These are phyloP conservation scores for Lithophane ornitopus DNA, from an alignment of 2,888 invertebrate species.

Conservation along the genomic window DNA sequence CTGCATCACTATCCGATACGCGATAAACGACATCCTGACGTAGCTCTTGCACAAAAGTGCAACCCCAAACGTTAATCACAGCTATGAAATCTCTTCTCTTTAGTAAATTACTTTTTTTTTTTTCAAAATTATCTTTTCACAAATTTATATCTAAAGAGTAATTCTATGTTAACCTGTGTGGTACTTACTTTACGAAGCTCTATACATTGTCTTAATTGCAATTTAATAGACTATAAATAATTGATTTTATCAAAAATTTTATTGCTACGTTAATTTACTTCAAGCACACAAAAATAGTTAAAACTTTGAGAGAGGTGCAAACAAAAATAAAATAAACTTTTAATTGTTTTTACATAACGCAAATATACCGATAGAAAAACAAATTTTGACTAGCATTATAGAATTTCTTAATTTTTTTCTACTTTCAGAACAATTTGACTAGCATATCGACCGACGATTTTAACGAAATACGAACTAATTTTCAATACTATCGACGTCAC, in stretches of 20 bases:
- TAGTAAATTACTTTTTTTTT: slow-evolving; percentile 78
- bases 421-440: slow-evolving; percentile 87
- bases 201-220: slow-evolving; percentile 90
- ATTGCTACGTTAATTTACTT: slow-evolving; percentile 86
- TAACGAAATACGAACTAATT: slow-evolving; percentile 74
- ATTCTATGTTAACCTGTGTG: slow-evolving; percentile 88
- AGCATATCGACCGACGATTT: slow-evolving; percentile 81
- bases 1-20: slow-evolving; percentile 69
- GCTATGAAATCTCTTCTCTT: slow-evolving; percentile 89
- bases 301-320: slow-evolving; percentile 75
- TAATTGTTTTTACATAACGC: slow-evolving; percentile 70
- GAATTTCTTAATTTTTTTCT: slow-evolving; percentile 79
- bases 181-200: slow-evolving; percentile 90
- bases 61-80: slow-evolving; percentile 86
- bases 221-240: slow-evolving; percentile 89
- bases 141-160: slow-evolving; percentile 83
- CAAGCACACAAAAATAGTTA: slow-evolving; percentile 82
- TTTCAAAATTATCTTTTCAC: slow-evolving; percentile 77
- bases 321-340: slow-evolving; percentile 77
- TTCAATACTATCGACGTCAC: slow-evolving; percentile 72
- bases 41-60: slow-evolving; percentile 88
- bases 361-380: slow-evolving; percentile 78
- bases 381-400: slow-evolving; percentile 88
- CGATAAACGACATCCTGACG: slow-evolving; percentile 70
- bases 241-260: slow-evolving; percentile 89